These are phyloP conservation scores for Leptopilina clavipes DNA, from an alignment of 1,140 invertebrate species.

Conservation along the genomic window DNA sequence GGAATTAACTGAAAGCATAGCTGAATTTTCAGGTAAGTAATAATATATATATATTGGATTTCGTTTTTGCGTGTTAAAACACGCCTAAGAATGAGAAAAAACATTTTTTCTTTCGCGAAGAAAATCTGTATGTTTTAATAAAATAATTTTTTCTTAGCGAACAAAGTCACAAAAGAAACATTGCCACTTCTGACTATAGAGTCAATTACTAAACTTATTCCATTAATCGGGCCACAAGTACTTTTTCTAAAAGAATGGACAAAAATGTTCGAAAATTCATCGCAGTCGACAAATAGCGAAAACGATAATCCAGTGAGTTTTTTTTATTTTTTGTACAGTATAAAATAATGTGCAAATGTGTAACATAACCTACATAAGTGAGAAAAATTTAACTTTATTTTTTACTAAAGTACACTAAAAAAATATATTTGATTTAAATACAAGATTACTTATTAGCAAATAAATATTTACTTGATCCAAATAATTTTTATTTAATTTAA, in stretches of 20 bases:
- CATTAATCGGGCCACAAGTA: background rate
- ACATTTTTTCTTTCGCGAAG: background rate
- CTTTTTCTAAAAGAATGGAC: background rate
- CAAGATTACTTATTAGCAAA: no score
- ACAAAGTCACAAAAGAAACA: background rate
- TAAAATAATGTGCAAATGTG: no score
- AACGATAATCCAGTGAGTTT: constrained; percentile 1
- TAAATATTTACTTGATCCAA: no score
- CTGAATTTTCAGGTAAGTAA: background rate
- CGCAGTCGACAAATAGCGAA: background rate
- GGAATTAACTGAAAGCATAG: background rate
- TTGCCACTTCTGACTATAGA: background rate
- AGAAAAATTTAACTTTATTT: no score
- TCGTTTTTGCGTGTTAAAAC: background rate
- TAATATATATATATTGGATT: background rate
- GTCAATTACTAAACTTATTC: background rate
- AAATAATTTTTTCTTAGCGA: background rate
- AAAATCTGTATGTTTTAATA: constrained; percentile 4
- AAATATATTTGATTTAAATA: no score
- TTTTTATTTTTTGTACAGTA: background rate
- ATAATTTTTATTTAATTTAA: no score
- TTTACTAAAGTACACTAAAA: no score
- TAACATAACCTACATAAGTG: no score
- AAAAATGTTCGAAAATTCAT: background rate
- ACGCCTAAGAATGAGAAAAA: background rate